Conservation (phyloP, 92 coral and sea anemone genomes). For the Parazoanthus darwini region DNA sequence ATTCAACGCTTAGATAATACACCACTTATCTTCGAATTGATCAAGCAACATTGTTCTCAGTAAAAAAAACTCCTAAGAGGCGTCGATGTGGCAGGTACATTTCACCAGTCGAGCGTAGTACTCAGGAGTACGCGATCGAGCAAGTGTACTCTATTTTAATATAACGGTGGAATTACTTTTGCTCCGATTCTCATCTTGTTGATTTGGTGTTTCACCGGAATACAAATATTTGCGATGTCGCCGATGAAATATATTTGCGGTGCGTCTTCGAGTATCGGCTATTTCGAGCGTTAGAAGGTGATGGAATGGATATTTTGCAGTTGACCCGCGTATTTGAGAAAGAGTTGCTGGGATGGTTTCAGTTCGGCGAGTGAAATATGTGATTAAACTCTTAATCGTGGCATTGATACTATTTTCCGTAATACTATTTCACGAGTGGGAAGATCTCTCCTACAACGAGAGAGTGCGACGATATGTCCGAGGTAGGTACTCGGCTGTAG, state of each 20-base stretch:
- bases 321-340: not conserved
- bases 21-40: too few species aligned
- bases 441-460: slow-evolving; percentile 20
- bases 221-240: not conserved
- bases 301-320: not conserved
- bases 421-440: slow-evolving; percentile 29
- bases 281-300: not conserved
- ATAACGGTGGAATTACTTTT: not conserved
- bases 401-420: slow-evolving; percentile 6
- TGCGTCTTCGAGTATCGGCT: not conserved
- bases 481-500: not conserved
- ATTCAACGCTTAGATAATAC: too few species aligned
- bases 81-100: not conserved
- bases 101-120: not conserved
- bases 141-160: not conserved
- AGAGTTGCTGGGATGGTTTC: slow-evolving; percentile 34
- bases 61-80: too few species aligned
- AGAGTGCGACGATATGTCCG: slow-evolving; percentile 17
- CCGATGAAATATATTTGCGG: not conserved
- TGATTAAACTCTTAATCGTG: slow-evolving; percentile 15
- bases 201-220: not conserved
- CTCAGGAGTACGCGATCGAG: not conserved
- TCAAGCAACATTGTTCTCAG: too few species aligned
- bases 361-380: slow-evolving; percentile 36
- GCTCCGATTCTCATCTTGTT: not conserved